Conservation (phyloP, 2,113 vertebrate genomes). For the Condylura cristata region DNA sequence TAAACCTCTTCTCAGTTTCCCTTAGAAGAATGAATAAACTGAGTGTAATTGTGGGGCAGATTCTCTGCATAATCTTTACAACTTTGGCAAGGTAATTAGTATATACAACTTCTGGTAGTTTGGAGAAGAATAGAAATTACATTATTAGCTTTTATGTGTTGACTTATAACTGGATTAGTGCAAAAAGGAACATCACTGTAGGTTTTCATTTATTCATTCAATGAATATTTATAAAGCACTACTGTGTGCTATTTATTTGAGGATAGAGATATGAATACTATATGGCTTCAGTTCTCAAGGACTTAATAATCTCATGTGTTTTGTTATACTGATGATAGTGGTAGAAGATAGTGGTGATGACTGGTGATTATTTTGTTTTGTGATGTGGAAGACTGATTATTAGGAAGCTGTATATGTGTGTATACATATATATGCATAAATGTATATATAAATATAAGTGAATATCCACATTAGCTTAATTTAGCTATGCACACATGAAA, state of each 20-base stretch:
- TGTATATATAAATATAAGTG: neutral
- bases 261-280: neutral
- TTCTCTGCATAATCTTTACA: slow-evolving; percentile 37
- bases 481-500: neutral
- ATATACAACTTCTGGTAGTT: neutral
- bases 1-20: slow-evolving; percentile 30
- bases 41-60: neutral
- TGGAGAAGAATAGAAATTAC: slow-evolving; percentile 39
- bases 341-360: neutral
- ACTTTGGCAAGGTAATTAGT: slow-evolving; percentile 38
- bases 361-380: neutral
- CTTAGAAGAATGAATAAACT: slow-evolving; percentile 45
- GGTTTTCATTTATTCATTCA: slow-evolving; percentile 7
- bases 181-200: neutral
- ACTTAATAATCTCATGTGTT: neutral
- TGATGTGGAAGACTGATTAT: neutral
- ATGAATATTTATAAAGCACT: neutral
- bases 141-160: slow-evolving; percentile 14
- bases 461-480: no score
- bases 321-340: neutral
- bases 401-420: neutral
- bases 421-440: neutral
- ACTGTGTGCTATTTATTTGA: neutral
- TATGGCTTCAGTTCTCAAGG: neutral
- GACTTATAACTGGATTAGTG: neutral